Conservation (phyloP, 1,140 invertebrate genomes). For the Tetramorium parvispinum region DNA sequence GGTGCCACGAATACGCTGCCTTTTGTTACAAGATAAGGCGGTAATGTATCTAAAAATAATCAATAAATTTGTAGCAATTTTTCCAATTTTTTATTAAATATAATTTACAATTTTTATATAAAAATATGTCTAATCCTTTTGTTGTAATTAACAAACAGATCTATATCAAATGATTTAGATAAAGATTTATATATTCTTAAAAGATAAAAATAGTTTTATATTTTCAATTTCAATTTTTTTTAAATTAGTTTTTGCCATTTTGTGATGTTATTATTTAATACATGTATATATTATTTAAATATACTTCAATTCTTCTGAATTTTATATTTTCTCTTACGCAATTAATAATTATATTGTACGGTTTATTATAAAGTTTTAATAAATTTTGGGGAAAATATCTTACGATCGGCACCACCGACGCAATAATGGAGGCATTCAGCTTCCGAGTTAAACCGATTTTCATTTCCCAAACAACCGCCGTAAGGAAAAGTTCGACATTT, state of each 20-base stretch:
- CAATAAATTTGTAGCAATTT: background rate
- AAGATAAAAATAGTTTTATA: background rate
- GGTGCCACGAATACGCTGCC: constrained; percentile 83
- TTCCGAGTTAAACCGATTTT: constrained; percentile 92
- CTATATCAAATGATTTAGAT: background rate
- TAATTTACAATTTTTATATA: background rate
- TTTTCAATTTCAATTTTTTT: background rate
- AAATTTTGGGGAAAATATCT: constrained; percentile 64
- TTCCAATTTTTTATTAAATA: background rate
- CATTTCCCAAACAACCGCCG: constrained; percentile 92
- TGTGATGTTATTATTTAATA: background rate
- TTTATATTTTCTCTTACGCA: background rate
- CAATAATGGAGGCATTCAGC: constrained; percentile 90
- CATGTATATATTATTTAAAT: background rate
- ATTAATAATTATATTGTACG: background rate
- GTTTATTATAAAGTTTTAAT: background rate
- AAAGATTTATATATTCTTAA: background rate
- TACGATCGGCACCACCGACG: constrained; percentile 86
- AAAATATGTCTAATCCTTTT: background rate
- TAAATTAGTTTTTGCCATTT: background rate
- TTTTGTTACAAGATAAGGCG: constrained; percentile 84
- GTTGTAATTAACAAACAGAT: background rate
- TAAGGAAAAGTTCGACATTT: constrained; percentile 91
- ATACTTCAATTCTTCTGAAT: background rate
- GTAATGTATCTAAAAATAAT: constrained; percentile 84